phyloP scores from a whole-genome alignment of 2,113 vertebrate species.

The Hypocryptadius cinnamomeus region DNA sequence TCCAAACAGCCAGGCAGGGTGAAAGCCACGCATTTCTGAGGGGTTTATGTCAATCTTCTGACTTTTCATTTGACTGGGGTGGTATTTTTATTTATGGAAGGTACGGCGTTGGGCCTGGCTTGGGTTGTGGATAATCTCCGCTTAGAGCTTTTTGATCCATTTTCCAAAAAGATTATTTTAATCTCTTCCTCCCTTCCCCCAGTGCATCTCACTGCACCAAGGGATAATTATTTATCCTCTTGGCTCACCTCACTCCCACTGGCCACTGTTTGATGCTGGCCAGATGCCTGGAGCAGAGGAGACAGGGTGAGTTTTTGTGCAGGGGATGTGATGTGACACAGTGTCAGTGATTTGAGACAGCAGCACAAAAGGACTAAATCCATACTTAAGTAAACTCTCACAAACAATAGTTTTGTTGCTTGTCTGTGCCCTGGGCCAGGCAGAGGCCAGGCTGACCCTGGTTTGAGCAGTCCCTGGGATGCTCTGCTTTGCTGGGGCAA shows the following conservation, averaged over 20 bases:
- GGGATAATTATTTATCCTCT: conserved; percentile 22
- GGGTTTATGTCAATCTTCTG: conserved; percentile 19
- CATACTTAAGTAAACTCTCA: background rate
- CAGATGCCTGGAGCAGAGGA: conserved; percentile 3
- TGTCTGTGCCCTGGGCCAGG: background rate
- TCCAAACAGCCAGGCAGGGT: background rate
- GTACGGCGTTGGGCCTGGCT: background rate
- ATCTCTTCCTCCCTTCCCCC: conserved; percentile 31
- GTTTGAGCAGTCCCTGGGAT: background rate
- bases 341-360: background rate
- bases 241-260: background rate
- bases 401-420: background rate
- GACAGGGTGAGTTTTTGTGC: background rate
- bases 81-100: background rate
- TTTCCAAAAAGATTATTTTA: conserved; percentile 56
- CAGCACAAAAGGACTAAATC: background rate
- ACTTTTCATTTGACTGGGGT: conserved; percentile 3
- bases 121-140: conserved; percentile 34
- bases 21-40: background rate
- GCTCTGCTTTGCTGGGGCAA: background rate
- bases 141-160: conserved; percentile 55
- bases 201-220: background rate
- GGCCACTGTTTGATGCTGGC: background rate
- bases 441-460: background rate
- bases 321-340: background rate